Evolutionary conservation across 2,797 vertebrate species (phyloP).

Genomic region (Simalia tracyae): DNA sequence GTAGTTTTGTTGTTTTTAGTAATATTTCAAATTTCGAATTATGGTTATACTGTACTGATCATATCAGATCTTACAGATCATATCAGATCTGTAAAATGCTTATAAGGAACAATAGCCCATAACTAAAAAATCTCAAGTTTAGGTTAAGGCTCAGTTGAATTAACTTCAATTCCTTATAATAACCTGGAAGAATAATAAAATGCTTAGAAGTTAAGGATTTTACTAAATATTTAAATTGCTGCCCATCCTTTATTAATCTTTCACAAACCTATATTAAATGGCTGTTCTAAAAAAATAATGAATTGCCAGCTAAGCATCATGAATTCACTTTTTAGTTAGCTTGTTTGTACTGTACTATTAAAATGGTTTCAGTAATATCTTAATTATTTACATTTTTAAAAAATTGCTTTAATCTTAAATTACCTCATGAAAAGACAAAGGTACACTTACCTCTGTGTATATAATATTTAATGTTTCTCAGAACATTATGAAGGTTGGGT

Average conservation of each 20-base stretch:
- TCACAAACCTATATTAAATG: slow-evolving; percentile 44
- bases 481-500: slow-evolving; percentile 79
- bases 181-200: slow-evolving; percentile 37
- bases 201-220: slow-evolving; percentile 55
- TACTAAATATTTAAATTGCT: slow-evolving; percentile 46
- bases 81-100: slow-evolving; percentile 18
- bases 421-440: slow-evolving; percentile 94
- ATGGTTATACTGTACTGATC: slow-evolving; percentile 21
- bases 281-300: slow-evolving; percentile 42
- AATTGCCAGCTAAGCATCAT: slow-evolving; percentile 70
- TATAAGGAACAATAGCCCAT: slow-evolving; percentile 32
- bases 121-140: slow-evolving; percentile 23
- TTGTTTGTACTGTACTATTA: slow-evolving; percentile 68
- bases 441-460: slow-evolving; percentile 97
- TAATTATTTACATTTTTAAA: slow-evolving; percentile 62
- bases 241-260: slow-evolving; percentile 35
- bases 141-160: neutral
- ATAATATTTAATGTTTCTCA: slow-evolving; percentile 86
- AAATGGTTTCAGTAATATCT: slow-evolving; percentile 60
- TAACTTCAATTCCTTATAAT: neutral
- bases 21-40: slow-evolving; percentile 58
- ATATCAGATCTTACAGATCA: neutral
- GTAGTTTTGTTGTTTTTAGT: slow-evolving; percentile 25
- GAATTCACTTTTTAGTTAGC: slow-evolving; percentile 64
- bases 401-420: slow-evolving; percentile 80